phyloP scores from a whole-genome alignment of 2,888 invertebrate genomes.

The Polyploca ridens region DNA sequence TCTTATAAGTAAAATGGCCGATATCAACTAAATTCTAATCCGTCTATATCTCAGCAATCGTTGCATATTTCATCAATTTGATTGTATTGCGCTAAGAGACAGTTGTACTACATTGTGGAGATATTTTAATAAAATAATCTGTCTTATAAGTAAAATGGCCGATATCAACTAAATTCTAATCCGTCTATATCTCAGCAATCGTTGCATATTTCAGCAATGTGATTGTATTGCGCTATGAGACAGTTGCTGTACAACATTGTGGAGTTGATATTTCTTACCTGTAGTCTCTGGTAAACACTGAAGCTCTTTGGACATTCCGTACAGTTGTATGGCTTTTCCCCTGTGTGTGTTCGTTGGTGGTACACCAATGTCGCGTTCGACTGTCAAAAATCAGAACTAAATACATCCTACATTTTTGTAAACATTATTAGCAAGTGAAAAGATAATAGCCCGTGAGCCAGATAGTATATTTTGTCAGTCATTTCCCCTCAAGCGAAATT shows the following conservation, averaged over 20 bases:
- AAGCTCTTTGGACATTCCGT: constrained; percentile 52
- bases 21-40: background rate
- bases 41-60: background rate
- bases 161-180: background rate
- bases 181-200: background rate
- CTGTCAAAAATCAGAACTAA: constrained; percentile 37
- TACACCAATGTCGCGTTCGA: constrained; percentile 54
- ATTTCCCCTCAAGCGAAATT: no score
- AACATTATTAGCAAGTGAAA: no score
- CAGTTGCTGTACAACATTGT: background rate
- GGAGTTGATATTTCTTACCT: constrained; percentile 26
- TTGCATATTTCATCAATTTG: background rate
- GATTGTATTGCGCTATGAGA: background rate
- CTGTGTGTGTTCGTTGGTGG: constrained; percentile 39
- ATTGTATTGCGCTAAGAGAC: constrained; percentile 1
- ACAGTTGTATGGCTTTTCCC: constrained; percentile 47
- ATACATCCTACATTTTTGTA: no score
- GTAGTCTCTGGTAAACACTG: constrained; percentile 43
- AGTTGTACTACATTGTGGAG: no score
- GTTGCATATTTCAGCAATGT: background rate
- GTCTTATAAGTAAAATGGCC: background rate
- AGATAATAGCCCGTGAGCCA: no score
- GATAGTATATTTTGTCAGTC: no score
- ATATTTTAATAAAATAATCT: no score
- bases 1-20: background rate